phyloP scores from a whole-genome alignment of 2,888 invertebrate genomes.

The Caenorhabditis panamensis region DNA sequence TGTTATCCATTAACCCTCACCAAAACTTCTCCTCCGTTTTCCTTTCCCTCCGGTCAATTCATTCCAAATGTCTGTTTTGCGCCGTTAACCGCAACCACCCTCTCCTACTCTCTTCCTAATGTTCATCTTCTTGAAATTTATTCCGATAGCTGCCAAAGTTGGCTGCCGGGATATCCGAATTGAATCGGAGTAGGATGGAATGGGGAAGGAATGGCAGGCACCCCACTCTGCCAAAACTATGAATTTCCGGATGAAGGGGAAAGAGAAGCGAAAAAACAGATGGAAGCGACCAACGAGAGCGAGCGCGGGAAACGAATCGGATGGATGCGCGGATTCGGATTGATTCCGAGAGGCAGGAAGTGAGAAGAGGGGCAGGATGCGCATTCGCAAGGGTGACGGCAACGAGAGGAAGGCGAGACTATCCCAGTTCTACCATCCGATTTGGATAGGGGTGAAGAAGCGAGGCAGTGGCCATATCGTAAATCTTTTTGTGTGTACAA shows the following conservation, averaged over 20 bases:
- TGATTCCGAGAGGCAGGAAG: slow-evolving; percentile 20
- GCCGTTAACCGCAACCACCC: slow-evolving; percentile 7
- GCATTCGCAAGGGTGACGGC: slow-evolving; percentile 34
- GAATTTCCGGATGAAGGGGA: slow-evolving; percentile 35
- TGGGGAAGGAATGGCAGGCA: slow-evolving; percentile 8
- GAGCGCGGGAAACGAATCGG: slow-evolving; percentile 21
- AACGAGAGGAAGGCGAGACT: slow-evolving; percentile 22
- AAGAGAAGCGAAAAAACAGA: slow-evolving; percentile 1
- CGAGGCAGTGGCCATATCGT: slow-evolving; percentile 55
- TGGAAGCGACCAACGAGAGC: slow-evolving; percentile 10
- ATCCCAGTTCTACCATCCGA: slow-evolving; percentile 50
- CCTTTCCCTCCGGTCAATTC: slow-evolving; percentile 5
- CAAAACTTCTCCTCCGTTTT: slow-evolving; percentile 26
- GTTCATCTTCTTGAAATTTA: slow-evolving; percentile 6
- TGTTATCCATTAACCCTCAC: slow-evolving; percentile 57
- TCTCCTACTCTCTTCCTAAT: slow-evolving; percentile 4
- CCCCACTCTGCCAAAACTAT: background rate
- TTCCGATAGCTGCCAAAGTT: background rate
- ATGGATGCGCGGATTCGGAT: slow-evolving; percentile 42
- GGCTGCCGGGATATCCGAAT: slow-evolving; percentile 23
- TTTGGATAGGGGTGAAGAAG: slow-evolving; percentile 28
- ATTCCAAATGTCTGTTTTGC: slow-evolving; percentile 9
- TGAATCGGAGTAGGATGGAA: slow-evolving; percentile 10
- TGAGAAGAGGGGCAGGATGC: slow-evolving; percentile 26
- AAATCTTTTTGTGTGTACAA: slow-evolving; percentile 58